phyloP scores from a whole-genome alignment of 2,797 vertebrate genomes.

The Xerus rutilus region DNA sequence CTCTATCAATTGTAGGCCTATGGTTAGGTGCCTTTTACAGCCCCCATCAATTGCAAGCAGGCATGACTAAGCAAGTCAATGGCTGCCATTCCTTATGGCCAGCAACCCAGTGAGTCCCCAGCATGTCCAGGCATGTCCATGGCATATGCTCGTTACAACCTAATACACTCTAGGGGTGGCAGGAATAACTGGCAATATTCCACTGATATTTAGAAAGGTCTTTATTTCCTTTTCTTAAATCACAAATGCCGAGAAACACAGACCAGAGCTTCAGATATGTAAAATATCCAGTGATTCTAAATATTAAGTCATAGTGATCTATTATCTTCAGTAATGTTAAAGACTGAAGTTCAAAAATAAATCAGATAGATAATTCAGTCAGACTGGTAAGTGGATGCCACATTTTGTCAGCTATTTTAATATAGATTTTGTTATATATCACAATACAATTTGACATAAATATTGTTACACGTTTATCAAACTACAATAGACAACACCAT shows the following conservation, averaged over 20 bases:
- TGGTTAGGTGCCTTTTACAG: too few species aligned
- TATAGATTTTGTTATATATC: not conserved
- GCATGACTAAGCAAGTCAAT: too few species aligned
- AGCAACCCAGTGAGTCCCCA: too few species aligned
- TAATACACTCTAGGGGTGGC: not conserved
- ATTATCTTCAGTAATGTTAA: not conserved
- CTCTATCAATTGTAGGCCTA: too few species aligned
- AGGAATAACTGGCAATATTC: not conserved
- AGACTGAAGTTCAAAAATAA: not conserved
- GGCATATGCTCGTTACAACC: too few species aligned
- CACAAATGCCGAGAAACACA: not conserved
- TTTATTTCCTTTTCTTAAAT: conserved; percentile 16
- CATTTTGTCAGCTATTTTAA: not conserved
- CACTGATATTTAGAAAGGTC: not conserved
- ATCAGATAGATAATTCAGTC: not conserved
- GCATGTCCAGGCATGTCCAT: too few species aligned
- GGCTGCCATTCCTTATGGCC: too few species aligned
- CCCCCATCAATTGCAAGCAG: too few species aligned
- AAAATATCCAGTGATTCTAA: conserved; percentile 12
- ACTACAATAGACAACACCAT: not conserved
- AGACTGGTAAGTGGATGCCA: not conserved
- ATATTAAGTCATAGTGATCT: not conserved
- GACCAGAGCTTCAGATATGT: not conserved
- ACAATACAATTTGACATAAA: not conserved
- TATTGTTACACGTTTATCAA: conserved; percentile 13